phyloP scores from a whole-genome alignment of 1,140 invertebrate genomes.

The Parasteatoda tepidariorum region DNA sequence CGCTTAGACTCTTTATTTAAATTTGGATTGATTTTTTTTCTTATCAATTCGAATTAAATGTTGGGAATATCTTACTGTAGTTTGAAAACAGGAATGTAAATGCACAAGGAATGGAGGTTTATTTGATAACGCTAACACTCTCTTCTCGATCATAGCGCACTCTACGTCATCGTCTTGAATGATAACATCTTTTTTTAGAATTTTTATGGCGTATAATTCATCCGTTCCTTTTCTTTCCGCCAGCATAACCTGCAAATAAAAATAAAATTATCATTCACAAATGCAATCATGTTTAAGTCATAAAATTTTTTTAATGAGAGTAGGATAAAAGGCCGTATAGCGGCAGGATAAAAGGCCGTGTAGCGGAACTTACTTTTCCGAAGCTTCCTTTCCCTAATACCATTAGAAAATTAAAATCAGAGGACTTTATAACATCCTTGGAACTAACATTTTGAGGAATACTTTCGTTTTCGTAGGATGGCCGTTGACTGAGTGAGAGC shows the following conservation, averaged over 20 bases:
- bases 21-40: too few species aligned
- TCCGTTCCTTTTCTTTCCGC: constrained; percentile 98
- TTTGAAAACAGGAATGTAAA: constrained; percentile 99
- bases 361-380: constrained; percentile 96
- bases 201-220: constrained; percentile 99
- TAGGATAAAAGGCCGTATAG: too few species aligned
- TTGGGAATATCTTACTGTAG: constrained; percentile 79
- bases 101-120: constrained; percentile 98
- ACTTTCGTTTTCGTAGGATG: constrained; percentile 66
- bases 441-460: constrained; percentile 92
- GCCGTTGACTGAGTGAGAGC: constrained; percentile 33
- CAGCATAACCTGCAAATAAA: constrained; percentile 82
- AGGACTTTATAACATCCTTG: constrained; percentile 94
- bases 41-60: neutral
- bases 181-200: constrained; percentile 99
- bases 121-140: constrained; percentile 92
- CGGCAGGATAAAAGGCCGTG: too few species aligned
- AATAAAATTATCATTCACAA: neutral
- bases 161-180: constrained; percentile 98
- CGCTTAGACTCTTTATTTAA: too few species aligned
- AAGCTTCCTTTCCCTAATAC: constrained; percentile 98
- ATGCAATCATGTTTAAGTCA: neutral
- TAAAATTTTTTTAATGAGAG: too few species aligned
- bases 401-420: constrained; percentile 98
- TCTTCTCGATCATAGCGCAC: constrained; percentile 99